Percentiles rank a stretch among this genome's conserved stretches.
Conservation (phyloP, 2,888 invertebrate genomes). For the Oscheius onirici region DNA sequence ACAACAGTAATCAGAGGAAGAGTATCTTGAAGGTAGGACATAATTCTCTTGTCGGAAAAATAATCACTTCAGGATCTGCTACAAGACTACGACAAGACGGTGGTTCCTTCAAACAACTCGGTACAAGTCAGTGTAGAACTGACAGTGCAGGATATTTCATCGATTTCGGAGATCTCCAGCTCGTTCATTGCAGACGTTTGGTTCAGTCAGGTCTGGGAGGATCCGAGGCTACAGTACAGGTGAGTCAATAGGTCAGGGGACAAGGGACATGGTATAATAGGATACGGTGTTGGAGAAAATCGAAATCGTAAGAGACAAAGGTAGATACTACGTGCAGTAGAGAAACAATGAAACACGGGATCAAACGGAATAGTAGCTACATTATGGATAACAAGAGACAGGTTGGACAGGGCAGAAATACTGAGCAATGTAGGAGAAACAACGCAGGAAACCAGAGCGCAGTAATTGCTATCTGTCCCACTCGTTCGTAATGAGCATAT, state of each 20-base stretch:
- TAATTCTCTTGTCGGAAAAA: not conserved
- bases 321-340: too few relatives aligned
- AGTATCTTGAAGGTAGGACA: constrained; percentile 55
- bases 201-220: constrained; percentile 70
- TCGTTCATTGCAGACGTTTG: constrained; percentile 70
- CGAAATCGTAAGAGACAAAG: too few relatives aligned
- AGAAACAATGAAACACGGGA: too few relatives aligned
- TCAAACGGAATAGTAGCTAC: too few relatives aligned
- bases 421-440: too few relatives aligned
- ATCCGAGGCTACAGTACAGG: constrained; percentile 66
- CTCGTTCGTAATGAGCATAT: too few relatives aligned
- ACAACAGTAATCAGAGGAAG: constrained; percentile 61
- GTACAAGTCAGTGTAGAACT: constrained; percentile 67
- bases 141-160: constrained; percentile 70
- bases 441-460: not conserved
- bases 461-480: too few relatives aligned
- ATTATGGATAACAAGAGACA: too few relatives aligned
- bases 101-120: constrained; percentile 69
- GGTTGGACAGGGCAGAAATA: too few relatives aligned
- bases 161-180: constrained; percentile 69
- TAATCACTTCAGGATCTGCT: constrained; percentile 49
- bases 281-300: too few relatives aligned
- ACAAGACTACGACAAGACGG: constrained; percentile 68
- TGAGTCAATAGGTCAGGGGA: too few relatives aligned
- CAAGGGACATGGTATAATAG: too few relatives aligned